Evolutionary conservation across 1,140 invertebrate genomes (phyloP), one percentile per base, ranked within the genome.

Genomic region (Maconellicoccus hirsutus): DNA sequence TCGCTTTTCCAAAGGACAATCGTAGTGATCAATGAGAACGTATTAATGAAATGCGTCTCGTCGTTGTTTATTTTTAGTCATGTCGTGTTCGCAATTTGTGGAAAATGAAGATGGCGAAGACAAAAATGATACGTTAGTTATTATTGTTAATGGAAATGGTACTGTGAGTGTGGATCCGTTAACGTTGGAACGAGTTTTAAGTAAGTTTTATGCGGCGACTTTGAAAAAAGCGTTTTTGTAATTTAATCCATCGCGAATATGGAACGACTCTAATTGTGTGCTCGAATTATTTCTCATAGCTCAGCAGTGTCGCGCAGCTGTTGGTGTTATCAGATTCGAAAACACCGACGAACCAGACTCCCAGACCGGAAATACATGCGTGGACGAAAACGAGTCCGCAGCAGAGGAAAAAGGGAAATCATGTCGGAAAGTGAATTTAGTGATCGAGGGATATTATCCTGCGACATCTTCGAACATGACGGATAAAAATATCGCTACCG

Each of bases 41-140:
- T n/a, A n/a, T n/a, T n/a, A n/a, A n/a, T n/a, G n/a, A n/a, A n/a
- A n/a, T n/a, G n/a, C n/a, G n/a, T n/a, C n/a, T n/a, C n/a, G n/a
- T n/a, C n/a, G 29, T 52, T 16, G n/a, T 52, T 52, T 16, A 3
- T 52, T 66, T 25, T 25, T 98, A 80, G 93, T 96, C 3, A 93
- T 96, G 81, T 96, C 96, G 77, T 71, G 73, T 29, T 73, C 83
- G 96, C 63, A 92, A 97, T 83, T 86, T 96, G 21, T 80, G 96
- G 80, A 81, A 83, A 73, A 84, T 86, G 72, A 81, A 98, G 25
- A 93, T 96, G n/a, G n/a, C n/a, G 84, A 95, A 98, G 80, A 88
- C 0, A 59, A 69, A 4, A 75, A 76, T 74, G 76, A 79, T 61
- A 78, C 78, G 16, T 74, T 80, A 23, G 78, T 80, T 33, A 79